Evolutionary conservation across 2,113 vertebrate genomes (phyloP).

Genomic region (Hydrolagus affinis): DNA sequence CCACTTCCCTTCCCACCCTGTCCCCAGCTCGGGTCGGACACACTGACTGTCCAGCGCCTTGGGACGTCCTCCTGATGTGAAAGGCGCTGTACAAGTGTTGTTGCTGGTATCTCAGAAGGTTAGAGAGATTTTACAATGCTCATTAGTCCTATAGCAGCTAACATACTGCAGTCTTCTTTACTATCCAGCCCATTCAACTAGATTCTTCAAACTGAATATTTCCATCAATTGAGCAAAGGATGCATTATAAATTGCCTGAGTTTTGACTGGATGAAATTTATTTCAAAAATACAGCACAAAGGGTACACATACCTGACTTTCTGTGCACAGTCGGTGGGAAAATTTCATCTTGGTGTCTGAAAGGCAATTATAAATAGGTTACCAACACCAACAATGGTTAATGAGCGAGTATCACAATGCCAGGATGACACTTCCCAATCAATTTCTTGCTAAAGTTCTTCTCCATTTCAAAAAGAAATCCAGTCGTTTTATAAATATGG

Average conservation of each 20-base stretch:
- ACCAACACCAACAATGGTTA: neutral
- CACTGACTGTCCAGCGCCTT: no score
- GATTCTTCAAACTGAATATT: neutral
- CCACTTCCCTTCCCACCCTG: no score
- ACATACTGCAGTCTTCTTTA: neutral
- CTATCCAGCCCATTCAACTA: neutral
- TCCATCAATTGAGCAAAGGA: neutral
- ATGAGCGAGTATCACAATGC: neutral
- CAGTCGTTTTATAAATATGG: no score
- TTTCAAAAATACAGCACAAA: neutral
- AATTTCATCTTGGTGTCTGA: neutral
- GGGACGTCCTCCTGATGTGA: no score
- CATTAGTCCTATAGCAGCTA: neutral
- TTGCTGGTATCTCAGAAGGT: no score
- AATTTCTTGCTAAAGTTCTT: neutral
- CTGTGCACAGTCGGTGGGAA: neutral
- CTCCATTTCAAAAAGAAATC: neutral
- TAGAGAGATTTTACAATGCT: neutral
- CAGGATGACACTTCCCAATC: neutral
- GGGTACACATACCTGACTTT: constrained; percentile 14
- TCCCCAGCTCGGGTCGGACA: no score
- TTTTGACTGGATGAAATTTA: neutral
- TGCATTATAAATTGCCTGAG: neutral
- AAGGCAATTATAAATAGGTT: constrained; percentile 19
- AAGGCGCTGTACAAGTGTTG: no score